A percentile compares a stretch with the other conserved stretches of the same genome.
Conservation (phyloP, 2,888 invertebrate species). For the Chymomyza fuscimana region DNA sequence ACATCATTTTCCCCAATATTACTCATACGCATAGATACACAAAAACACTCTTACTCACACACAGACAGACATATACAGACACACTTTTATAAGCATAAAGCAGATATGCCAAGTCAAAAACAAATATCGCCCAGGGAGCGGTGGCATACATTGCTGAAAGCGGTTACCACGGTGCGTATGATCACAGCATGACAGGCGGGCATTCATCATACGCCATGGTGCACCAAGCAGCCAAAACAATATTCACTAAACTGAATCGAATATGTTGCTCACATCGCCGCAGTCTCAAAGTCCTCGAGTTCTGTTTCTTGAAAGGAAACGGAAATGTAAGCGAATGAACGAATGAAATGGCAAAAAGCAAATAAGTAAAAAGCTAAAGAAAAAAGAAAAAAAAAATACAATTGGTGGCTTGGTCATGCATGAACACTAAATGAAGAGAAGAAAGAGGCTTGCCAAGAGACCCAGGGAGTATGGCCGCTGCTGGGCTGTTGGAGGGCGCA, state of each 20-base stretch:
- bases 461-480: neutral
- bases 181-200: conserved; percentile 52
- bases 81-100: too few relatives aligned
- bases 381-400: neutral
- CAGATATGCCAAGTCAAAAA: conserved; percentile 63
- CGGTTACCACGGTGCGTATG: conserved; percentile 49
- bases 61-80: neutral
- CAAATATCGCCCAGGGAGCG: conserved; percentile 51
- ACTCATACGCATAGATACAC: neutral
- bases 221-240: conserved; percentile 32
- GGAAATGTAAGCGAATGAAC: conserved; percentile 58
- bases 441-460: neutral
- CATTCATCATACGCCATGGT: conserved; percentile 17
- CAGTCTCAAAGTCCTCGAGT: conserved; percentile 7
- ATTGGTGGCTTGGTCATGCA: conserved; percentile 60
- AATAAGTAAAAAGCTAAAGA: conserved; percentile 41
- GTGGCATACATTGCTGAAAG: conserved; percentile 9
- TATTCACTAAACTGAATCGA: conserved; percentile 59
- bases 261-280: conserved; percentile 37
- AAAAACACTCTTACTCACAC: neutral
- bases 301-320: conserved; percentile 33
- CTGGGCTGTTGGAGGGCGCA: conserved; percentile 16
- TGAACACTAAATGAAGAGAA: conserved; percentile 56
- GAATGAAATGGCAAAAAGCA: conserved; percentile 41
- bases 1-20: conserved; percentile 40